A percentile compares a stretch with the other conserved stretches of the same genome.
Conservation (phyloP, 2,113 vertebrate species). For the Neopipo cinnamomea region DNA sequence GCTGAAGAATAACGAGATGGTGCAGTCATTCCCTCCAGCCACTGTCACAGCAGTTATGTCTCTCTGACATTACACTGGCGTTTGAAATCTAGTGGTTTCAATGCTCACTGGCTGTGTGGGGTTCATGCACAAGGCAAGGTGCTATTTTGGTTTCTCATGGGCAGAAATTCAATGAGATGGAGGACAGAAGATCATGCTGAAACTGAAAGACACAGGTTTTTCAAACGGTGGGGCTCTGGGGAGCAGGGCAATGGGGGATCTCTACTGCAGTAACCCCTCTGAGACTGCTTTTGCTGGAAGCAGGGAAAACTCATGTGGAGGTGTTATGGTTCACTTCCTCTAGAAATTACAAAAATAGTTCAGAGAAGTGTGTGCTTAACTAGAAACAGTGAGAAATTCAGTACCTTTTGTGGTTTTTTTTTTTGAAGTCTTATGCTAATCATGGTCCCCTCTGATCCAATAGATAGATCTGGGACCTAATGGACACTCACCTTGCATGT, state of each 20-base stretch:
- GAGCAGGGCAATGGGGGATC: background rate
- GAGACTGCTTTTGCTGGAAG: background rate
- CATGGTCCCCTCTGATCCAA: background rate
- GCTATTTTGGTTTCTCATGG: constrained; percentile 34
- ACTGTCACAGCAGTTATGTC: constrained; percentile 33
- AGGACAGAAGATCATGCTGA: background rate
- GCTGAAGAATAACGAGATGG: background rate
- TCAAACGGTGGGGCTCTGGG: background rate
- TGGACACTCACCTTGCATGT: background rate
- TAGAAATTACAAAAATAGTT: background rate
- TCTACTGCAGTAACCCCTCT: background rate
- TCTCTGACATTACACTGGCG: background rate
- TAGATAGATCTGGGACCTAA: background rate
- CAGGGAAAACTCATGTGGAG: background rate
- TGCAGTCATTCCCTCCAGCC: constrained; percentile 22
- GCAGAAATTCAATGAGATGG: background rate
- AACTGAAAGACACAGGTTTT: background rate
- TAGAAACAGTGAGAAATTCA: background rate
- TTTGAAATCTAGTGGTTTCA: background rate
- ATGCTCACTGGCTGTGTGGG: background rate
- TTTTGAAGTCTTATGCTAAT: background rate
- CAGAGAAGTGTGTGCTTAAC: background rate
- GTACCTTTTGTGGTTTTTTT: background rate
- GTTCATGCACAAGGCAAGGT: constrained; percentile 28
- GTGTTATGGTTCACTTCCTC: background rate